Percentiles rank a stretch among this genome's conserved stretches.
phyloP scores from a whole-genome alignment of 1,140 invertebrate genomes.

The Ephestia elutella region DNA sequence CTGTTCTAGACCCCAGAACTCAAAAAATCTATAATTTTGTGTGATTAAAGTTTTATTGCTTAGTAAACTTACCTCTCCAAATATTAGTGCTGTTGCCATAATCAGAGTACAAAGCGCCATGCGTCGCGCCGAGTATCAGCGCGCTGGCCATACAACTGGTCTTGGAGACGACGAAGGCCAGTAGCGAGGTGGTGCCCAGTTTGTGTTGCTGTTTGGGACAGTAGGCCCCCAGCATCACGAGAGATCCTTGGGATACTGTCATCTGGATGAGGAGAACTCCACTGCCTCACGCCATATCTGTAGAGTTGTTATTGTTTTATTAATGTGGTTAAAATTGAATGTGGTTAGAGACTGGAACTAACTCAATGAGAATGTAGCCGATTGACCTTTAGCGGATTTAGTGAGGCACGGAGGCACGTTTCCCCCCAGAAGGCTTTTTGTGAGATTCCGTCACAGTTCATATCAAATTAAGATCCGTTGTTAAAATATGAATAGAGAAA shows the following conservation, averaged over 20 bases:
- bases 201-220: constrained; percentile 44
- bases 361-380: no score
- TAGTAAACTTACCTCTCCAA: constrained; percentile 47
- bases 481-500: no score
- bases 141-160: constrained; percentile 34
- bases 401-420: no score
- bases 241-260: constrained; percentile 45
- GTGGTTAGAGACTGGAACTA: no score
- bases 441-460: no score
- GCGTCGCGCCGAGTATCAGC: constrained; percentile 41
- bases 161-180: constrained; percentile 41
- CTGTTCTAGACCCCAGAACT: no score
- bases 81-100: constrained; percentile 51
- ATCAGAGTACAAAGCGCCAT: constrained; percentile 47
- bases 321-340: no score
- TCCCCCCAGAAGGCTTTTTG: no score
- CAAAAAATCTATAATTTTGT: no score
- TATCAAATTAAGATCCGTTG: no score
- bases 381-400: no score
- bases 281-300: constrained; percentile 60
- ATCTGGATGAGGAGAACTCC: constrained; percentile 54
- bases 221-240: constrained; percentile 58
- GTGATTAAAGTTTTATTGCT: no score
- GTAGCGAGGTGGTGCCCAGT: constrained; percentile 38
- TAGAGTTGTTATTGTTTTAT: constrained; percentile 4